These are phyloP conservation scores for Protomyctophum bolini DNA, from an alignment of 2,113 vertebrate species.

Conservation along the genomic window DNA sequence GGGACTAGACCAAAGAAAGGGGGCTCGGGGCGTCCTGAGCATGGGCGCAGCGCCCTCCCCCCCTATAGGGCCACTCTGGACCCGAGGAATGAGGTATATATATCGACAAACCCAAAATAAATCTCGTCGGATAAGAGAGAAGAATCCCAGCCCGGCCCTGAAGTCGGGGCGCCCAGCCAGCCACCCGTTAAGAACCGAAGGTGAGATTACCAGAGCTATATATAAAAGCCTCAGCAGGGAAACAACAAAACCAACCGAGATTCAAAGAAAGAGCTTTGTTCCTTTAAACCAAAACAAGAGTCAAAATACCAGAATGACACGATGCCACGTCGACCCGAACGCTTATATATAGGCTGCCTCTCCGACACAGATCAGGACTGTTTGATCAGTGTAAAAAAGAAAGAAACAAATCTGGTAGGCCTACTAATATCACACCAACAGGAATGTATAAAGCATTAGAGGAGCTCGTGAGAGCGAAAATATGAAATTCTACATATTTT, in stretches of 20 bases:
- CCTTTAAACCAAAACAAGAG: conserved; percentile 28
- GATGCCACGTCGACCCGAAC: conserved; percentile 36
- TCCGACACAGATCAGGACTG: conserved; percentile 41
- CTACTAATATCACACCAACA: conserved; percentile 39
- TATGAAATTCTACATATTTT: conserved; percentile 33
- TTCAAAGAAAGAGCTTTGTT: conserved; percentile 42
- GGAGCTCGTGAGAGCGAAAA: conserved; percentile 15
- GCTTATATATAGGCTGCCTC: conserved; percentile 20
- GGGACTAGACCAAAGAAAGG: conserved; percentile 59
- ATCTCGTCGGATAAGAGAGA: conserved; percentile 42
- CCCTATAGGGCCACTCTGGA: conserved; percentile 56
- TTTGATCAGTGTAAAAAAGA: conserved; percentile 10
- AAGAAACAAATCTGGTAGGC: conserved; percentile 9
- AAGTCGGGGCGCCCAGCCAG: conserved; percentile 42
- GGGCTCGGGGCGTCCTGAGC: conserved; percentile 72
- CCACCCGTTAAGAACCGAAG: conserved; percentile 50
- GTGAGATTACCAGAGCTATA: conserved; percentile 35
- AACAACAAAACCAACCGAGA: conserved; percentile 35
- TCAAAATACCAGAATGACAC: conserved; percentile 47
- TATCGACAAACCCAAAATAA: conserved; percentile 71
- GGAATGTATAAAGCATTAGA: conserved; percentile 60
- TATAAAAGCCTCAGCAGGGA: conserved; percentile 47
- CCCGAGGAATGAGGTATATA: conserved; percentile 82
- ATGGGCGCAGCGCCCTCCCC: conserved; percentile 65
- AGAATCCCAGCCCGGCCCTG: conserved; percentile 54